phyloP scores from a whole-genome alignment of 2,888 invertebrate species.

The Endomychus coccineus region DNA sequence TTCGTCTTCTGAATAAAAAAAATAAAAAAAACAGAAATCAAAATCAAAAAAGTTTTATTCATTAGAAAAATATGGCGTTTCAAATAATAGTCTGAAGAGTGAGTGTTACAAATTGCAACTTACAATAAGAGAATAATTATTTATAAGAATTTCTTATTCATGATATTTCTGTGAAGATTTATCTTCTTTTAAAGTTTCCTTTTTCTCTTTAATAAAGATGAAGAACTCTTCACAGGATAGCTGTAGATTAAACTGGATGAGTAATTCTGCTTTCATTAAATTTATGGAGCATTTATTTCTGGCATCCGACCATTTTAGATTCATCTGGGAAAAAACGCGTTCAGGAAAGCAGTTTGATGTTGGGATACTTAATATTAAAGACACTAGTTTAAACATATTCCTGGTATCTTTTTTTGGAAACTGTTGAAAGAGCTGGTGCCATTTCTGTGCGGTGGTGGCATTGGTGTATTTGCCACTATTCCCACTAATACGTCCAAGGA shows the following conservation, averaged over 20 bases:
- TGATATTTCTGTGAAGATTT: no score
- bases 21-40: no score
- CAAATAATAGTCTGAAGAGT: no score
- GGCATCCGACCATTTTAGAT: slow-evolving; percentile 4
- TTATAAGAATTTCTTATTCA: slow-evolving; percentile 4
- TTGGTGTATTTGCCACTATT: neutral
- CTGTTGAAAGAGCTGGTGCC: slow-evolving; percentile 8
- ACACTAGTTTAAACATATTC: slow-evolving; percentile 8
- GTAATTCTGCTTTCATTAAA: slow-evolving; percentile 14
- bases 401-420: slow-evolving; percentile 7
- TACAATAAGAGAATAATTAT: slow-evolving; percentile 3
- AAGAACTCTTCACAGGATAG: slow-evolving; percentile 14
- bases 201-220: slow-evolving; percentile 11
- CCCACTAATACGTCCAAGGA: slow-evolving; percentile 4
- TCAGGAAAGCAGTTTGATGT: slow-evolving; percentile 8
- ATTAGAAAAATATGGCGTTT: no score
- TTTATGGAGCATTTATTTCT: slow-evolving; percentile 16
- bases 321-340: slow-evolving; percentile 17
- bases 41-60: no score
- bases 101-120: no score
- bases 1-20: no score
- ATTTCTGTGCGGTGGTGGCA: slow-evolving; percentile 8
- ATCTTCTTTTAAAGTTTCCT: slow-evolving; percentile 12
- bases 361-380: slow-evolving; percentile 8
- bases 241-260: slow-evolving; percentile 12